Evolutionary conservation across 2,113 vertebrate species (phyloP), one percentile per base, ranked within the genome.

Genomic region (Dunckerocampus dactyliophorus): DNA sequence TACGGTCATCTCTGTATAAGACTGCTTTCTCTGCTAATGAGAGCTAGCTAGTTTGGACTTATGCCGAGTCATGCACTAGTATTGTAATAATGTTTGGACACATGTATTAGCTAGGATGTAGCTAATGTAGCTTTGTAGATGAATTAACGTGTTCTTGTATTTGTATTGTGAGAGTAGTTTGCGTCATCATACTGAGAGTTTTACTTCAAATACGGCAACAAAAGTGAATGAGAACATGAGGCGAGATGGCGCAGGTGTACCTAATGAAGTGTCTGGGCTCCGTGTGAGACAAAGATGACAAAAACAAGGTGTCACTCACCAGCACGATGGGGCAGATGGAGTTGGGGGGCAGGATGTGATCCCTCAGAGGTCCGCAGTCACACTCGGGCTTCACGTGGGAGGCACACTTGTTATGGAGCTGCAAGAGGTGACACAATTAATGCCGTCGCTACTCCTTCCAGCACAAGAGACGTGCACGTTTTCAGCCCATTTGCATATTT

Each of bases 331-430:
- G 96, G 75, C 93, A 98, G 89, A 97, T 98, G 21, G 94, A 89
- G 67, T 89, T 95, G 59, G 95, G 95, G 56, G 94, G 93, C 81
- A 98, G 92, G 86, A 96, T 93, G 89, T 97, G 95, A 85, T 95
- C 93, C 84, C 93, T 96, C 87, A 98, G 80, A 74, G 90, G 88
- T 79, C 94, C 95, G 42, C 94, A 96, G 86, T 98, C 94, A 88
- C 95, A 98, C 84, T 97, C 94, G 1, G 94, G 95, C 81, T 94
- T 97, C 70, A 98, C 88, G 69, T 97, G 95, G 68, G 96, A 97
- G 72, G 95, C 95, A 82, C 96, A 98, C 86, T 98, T 97, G 86
- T 98, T 98, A 88, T 97, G 95, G 66, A 98, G 88, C 95, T 97
- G 79, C 70, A 77, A 74, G 54, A 80, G 82, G 65, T 71, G 48